A percentile compares a stretch with the other conserved stretches of the same genome.
phyloP scores from a whole-genome alignment of 2,797 vertebrate genomes.

The Borostomias antarcticus region DNA sequence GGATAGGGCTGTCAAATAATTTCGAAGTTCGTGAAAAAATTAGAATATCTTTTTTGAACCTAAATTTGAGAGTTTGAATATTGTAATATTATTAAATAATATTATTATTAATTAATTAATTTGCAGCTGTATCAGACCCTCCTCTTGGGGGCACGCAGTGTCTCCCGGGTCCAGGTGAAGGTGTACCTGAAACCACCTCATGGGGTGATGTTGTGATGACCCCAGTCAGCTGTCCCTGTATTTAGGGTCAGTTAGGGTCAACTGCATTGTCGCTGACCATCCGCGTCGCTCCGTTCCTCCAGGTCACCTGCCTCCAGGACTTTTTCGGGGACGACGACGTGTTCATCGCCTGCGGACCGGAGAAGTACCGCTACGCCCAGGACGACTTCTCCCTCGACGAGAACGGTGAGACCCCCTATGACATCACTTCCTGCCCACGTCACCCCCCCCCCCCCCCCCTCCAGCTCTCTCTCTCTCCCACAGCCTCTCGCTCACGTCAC shows the following conservation, averaged over 20 bases:
- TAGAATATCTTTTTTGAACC: no score
- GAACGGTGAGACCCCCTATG: constrained; percentile 80
- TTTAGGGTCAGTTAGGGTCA: neutral
- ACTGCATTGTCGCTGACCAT: neutral
- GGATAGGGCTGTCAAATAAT: no score
- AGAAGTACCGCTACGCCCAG: constrained; percentile 98
- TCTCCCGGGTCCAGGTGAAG: neutral
- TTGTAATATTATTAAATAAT: no score
- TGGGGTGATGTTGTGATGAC: neutral
- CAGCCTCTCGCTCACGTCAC: no score
- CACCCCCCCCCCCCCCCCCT: neutral
- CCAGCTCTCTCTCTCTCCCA: no score
- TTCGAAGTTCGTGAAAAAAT: no score
- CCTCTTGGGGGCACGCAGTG: neutral
- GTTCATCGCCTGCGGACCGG: constrained; percentile 97
- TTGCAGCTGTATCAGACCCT: neutral
- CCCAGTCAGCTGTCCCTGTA: neutral
- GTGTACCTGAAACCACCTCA: neutral
- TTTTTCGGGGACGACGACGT: constrained; percentile 98
- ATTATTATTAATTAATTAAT: constrained; percentile 8
- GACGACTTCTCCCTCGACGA: constrained; percentile 99
- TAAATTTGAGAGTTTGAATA: no score
- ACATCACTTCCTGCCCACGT: neutral
- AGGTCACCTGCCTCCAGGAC: constrained; percentile 98
- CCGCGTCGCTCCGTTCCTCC: constrained; percentile 27